Evolutionary conservation across 1,140 invertebrate species (phyloP).

Genomic region (Helicorthomorpha holstii): DNA sequence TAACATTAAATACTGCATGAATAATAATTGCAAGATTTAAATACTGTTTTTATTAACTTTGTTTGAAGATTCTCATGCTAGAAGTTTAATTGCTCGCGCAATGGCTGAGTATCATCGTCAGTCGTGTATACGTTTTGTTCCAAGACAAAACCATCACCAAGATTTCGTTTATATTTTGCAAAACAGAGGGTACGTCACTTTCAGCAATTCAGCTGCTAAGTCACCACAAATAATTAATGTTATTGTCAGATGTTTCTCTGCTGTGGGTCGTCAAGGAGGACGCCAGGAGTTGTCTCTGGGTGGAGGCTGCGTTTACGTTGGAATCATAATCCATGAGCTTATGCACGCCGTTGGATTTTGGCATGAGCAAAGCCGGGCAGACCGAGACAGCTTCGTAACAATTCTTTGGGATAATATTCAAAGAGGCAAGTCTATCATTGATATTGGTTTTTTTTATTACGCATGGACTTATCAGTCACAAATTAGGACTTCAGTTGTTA

Average conservation of each 20-base stretch:
- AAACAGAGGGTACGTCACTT: slow-evolving; percentile 18
- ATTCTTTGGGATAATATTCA: slow-evolving; percentile 56
- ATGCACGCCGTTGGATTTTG: slow-evolving; percentile 71
- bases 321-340: slow-evolving; percentile 64
- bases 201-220: background rate
- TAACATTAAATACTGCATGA: too few species aligned
- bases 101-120: slow-evolving; percentile 18
- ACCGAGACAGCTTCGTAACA: slow-evolving; percentile 53
- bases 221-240: background rate
- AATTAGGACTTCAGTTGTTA: too few species aligned
- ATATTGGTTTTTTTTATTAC: background rate
- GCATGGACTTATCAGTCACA: background rate
- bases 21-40: too few species aligned
- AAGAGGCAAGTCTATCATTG: slow-evolving; percentile 27
- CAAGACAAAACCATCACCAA: slow-evolving; percentile 18
- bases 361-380: slow-evolving; percentile 67
- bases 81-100: slow-evolving; percentile 20
- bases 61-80: slow-evolving; percentile 14
- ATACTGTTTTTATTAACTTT: too few species aligned
- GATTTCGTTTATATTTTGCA: slow-evolving; percentile 24
- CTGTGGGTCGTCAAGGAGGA: slow-evolving; percentile 33
- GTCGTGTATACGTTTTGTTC: slow-evolving; percentile 27
- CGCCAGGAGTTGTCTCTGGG: slow-evolving; percentile 34
- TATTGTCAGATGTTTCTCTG: slow-evolving; percentile 36
- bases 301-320: slow-evolving; percentile 50